Conservation (phyloP, 2,888 invertebrate species). For the Aphidoletes aphidimyza region DNA sequence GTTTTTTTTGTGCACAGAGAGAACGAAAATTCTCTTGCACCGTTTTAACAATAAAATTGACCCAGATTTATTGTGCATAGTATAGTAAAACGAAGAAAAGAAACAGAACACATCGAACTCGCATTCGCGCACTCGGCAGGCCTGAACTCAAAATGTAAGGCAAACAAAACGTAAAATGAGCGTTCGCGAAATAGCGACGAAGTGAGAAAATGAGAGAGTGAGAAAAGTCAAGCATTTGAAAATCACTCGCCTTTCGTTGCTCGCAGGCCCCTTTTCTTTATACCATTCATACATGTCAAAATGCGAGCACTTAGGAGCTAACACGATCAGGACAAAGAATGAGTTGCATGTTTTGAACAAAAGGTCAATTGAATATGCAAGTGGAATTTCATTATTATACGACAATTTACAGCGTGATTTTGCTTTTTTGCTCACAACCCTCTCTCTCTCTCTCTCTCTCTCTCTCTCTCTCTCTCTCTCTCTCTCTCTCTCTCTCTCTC, state of each 20-base stretch:
- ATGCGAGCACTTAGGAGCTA: background rate
- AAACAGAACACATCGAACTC: background rate
- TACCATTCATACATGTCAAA: background rate
- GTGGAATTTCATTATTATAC: constrained; percentile 28
- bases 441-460: too few relatives aligned
- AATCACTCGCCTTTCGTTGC: too few relatives aligned
- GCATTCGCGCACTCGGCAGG: background rate
- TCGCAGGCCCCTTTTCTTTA: background rate
- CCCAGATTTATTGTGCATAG: constrained; percentile 45
- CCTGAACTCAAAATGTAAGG: background rate
- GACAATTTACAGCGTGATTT: background rate
- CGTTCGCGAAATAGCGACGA: background rate
- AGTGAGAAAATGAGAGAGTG: constrained; percentile 35
- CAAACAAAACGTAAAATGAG: constrained; percentile 1
- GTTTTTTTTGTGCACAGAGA: too few relatives aligned
- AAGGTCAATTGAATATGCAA: constrained; percentile 36
- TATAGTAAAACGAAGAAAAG: too few relatives aligned
- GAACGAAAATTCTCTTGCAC: constrained; percentile 1
- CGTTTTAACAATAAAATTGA: constrained; percentile 45
- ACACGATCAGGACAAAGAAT: background rate
- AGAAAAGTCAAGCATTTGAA: background rate
- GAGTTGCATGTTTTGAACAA: background rate
- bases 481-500: too few relatives aligned
- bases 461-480: too few relatives aligned
- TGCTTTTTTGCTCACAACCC: background rate